Conservation (phyloP, 2,797 vertebrate genomes). For the Nyctibius grandis region DNA sequence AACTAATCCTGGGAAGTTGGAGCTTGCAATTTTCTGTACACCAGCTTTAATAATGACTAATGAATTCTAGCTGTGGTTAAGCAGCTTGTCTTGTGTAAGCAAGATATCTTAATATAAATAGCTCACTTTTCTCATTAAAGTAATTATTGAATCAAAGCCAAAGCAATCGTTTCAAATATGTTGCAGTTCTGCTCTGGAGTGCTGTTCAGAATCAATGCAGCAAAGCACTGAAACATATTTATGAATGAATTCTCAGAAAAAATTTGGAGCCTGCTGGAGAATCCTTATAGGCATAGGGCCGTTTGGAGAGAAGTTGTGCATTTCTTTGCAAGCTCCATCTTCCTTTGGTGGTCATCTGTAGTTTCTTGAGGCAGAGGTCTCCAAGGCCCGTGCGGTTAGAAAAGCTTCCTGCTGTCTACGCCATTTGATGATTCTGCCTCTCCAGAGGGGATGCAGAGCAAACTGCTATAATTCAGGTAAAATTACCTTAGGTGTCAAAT, state of each 20-base stretch:
- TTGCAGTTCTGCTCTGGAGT: background rate
- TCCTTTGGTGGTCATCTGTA: background rate
- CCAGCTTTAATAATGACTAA: background rate
- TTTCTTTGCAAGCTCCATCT: background rate
- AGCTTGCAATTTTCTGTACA: background rate
- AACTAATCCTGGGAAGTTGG: background rate
- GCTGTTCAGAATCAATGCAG: background rate
- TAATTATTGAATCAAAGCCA: slow-evolving; percentile 39
- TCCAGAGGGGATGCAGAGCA: background rate
- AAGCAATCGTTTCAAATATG: background rate
- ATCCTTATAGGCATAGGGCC: background rate
- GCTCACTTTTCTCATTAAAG: slow-evolving; percentile 40
- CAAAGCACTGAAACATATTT: background rate
- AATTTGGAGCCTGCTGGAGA: accelerated
- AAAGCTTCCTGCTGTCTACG: background rate
- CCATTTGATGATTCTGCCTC: background rate
- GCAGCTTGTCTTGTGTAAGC: slow-evolving; percentile 21
- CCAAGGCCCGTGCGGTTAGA: background rate
- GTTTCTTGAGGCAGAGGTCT: background rate
- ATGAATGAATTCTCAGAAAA: background rate
- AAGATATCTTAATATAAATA: slow-evolving; percentile 30
- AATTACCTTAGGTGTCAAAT: background rate
- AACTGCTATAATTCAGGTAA: background rate
- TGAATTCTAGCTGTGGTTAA: background rate
- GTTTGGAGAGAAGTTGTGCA: background rate